Evolutionary conservation across 2,797 vertebrate species (phyloP), one percentile per base, ranked within the genome.

Genomic region (Sebastes elongatus): DNA sequence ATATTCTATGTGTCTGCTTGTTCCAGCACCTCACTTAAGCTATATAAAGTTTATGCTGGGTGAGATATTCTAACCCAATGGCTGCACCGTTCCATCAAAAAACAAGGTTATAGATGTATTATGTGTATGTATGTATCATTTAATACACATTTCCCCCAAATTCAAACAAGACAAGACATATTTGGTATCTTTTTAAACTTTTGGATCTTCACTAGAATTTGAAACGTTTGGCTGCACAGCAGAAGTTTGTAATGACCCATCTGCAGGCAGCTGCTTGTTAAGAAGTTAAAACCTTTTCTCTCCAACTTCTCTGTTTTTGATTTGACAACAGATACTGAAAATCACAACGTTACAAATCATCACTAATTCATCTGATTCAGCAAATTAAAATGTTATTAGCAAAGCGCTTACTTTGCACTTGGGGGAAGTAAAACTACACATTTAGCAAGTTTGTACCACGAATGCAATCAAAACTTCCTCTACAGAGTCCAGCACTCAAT

Each of bases 391-490:
- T 2, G 2, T 33, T 63, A 16, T 55, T 46, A 60, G 64, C 60
- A 46, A 38, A 71, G 16, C 4, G 5, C 2, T 38, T 71, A 3
- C 4, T 33, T 75, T 55, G 38, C 0, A 27, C 56, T 73, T 79
- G 22, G 49, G 83, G 83, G 89, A 93, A 88, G 81, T 87, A 61
- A 84, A 90, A 92, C 42, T 65, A 18, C 9, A 27, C n/a, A 74
- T 67, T 61, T 46, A 49, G 86, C 81, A 88, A 67, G 28, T 77
- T 81, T 78, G 32, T 27, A 27, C 11, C 3, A 55, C 6, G 11
- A 42, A n/a, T 30, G 49, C 30, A 78, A 23, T 49, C 16, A 32
- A 60, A 64, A 10, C 68, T 87, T 85, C 77, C 80, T 61, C 72
- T 33, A 10, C 8, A 20, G 22, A 13, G 2, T 3, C 27, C 4